Base-by-base conservation (phyloP, 2,797 vertebrate genomes). In the Rhinophrynus dorsalis region DNA sequence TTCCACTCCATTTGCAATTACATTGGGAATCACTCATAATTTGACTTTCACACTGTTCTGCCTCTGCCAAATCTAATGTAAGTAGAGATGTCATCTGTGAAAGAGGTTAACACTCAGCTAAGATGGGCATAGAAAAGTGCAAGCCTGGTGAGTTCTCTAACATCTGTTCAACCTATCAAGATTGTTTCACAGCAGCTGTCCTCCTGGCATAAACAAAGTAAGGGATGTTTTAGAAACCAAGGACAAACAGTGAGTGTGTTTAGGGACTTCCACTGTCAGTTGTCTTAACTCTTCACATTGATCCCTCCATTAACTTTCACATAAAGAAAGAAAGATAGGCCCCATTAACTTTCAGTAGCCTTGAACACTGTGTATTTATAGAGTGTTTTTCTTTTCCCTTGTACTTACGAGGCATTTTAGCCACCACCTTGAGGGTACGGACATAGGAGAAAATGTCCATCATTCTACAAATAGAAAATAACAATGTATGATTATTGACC, bases 211-310 rank as follows among this genome's bases (percentile, higher is more conserved):
- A 68, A 40, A 60, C 5, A 33, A 37, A 44, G 0, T 18, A 0
- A 6, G 52, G 33, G 15, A 30, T 18, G 6, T 21, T 64, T 21
- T 54, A 3, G 13, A 56, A 55, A 37, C 3, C 75, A 78, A 78
- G 80, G 75, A 74, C 76, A 29, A 2, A 2, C 15, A 3, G 15
- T 21, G 23, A 2, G 4, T 0, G 29, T 0, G 15, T 57, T 17
- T 23, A 45, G 29, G 0, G 0, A 32, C 33, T n/a, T 27, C 62
- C 21, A 0, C 0, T 26, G 57, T 40, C 70, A 64, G 66, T 17
- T 33, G 1, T 1, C 12, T 57, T 37, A 51, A 1, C 9, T 10
- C 60, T 6, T 47, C 1, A 1, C 47, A 1, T 1, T 66, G 68
- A 35, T 66, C 42, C 37, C 44, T 17, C 10, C 40, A 0, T 21